Base-by-base conservation (phyloP, 2,797 vertebrate genomes). In the Margarornis squamiger region DNA sequence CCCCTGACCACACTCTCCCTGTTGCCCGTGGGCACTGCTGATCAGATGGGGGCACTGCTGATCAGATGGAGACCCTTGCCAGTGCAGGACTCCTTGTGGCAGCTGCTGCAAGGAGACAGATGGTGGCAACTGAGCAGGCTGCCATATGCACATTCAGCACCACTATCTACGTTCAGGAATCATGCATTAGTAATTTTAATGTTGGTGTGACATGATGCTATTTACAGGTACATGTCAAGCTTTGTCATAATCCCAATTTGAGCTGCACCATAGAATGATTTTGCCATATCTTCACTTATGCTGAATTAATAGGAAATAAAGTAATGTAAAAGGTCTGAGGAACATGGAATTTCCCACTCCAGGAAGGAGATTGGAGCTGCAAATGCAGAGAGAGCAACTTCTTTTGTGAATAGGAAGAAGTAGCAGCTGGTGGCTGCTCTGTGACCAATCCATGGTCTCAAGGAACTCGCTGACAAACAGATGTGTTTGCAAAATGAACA, bases 121-220 rank as follows among this genome's bases (percentile, higher is more conserved):
- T 88, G 63, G 16, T 67, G 32, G 57, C 39, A 70, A 43, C 48
- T 19, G 68, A 58, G 74, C 67, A 72, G 52, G 41, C 55, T 77
- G 51, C 41, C 32, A 58, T 74, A 45, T 62, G 58, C 36, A 46
- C 77, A 63, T 41, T 68, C 20, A 45, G 19, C 63, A 59, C n/a
- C 24, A 63, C 74, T 68, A 62, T 22, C 29, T 21, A 14, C 1
- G 6, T 48, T 58, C 52, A 62, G 38, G 32, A 45, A 77, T 52
- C 41, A 55, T 20, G 57, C 87, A 70, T 41, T 51, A 88, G 15
- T 39, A 61, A 91, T 86, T 79, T 86, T 75, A 78, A 24, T 72
- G 55, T 3, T 94, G 86, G 30, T 49, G 48, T 79, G 46, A 26
- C 20, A 15, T 57, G 45, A 23, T 51, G 26, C 23, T 71, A 1